These are phyloP conservation scores for Leptinotarsa juncta DNA, from an alignment of 2,888 invertebrate genomes.

Conservation along the genomic window DNA sequence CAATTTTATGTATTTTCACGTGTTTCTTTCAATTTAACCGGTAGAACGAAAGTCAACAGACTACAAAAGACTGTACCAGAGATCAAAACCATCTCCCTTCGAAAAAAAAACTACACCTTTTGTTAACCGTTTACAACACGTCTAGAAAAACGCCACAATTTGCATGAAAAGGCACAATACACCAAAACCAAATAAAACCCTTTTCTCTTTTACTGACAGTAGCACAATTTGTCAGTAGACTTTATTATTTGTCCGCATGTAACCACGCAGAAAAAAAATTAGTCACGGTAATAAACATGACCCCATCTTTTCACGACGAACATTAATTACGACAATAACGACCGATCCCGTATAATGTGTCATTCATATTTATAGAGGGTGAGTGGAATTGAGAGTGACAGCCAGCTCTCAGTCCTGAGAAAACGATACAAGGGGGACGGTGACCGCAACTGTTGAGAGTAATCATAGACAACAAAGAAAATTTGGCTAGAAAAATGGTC, in stretches of 20 bases:
- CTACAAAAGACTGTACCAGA: neutral
- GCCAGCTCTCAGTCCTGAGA: conserved; percentile 30
- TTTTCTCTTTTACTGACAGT: conserved; percentile 27
- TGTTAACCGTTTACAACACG: conserved; percentile 11
- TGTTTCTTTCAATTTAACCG: neutral
- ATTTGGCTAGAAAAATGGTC: neutral
- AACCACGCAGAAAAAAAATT: conserved; percentile 50
- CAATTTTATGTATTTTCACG: too few species aligned
- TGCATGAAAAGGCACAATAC: conserved; percentile 30
- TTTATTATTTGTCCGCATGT: conserved; percentile 46
- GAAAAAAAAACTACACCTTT: conserved; percentile 4
- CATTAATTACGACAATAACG: conserved; percentile 51
- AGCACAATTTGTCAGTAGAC: conserved; percentile 46
- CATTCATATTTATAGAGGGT: conserved; percentile 32
- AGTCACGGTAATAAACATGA: conserved; percentile 50
- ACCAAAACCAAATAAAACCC: conserved; percentile 24
- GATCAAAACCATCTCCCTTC: neutral
- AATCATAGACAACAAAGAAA: conserved; percentile 17
- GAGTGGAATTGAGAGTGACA: conserved; percentile 36
- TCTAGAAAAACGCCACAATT: conserved; percentile 24
- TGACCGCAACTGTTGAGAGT: conserved; percentile 18
- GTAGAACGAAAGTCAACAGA: conserved; percentile 12
- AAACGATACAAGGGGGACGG: conserved; percentile 25
- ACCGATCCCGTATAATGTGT: conserved; percentile 42
- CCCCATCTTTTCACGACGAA: conserved; percentile 38